These are phyloP conservation scores for Serilophus lunatus DNA, from an alignment of 2,113 vertebrate genomes.

Conservation along the genomic window DNA sequence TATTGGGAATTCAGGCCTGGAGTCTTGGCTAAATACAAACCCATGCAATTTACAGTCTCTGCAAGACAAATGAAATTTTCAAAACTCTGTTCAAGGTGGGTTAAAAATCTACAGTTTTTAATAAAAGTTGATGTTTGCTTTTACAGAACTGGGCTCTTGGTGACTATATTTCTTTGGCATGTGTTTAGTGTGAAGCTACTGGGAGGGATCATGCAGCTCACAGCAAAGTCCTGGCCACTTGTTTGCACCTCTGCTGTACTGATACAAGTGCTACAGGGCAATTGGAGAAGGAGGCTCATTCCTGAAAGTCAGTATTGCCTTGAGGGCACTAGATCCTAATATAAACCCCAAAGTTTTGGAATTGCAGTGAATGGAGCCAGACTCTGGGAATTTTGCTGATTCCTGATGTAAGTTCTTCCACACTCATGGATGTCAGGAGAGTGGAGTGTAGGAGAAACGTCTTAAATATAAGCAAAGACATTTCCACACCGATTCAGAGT, in stretches of 20 bases:
- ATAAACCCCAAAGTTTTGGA: background rate
- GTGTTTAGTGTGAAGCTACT: background rate
- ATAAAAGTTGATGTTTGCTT: background rate
- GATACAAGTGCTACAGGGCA: too few species aligned
- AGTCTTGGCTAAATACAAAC: background rate
- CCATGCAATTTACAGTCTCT: background rate
- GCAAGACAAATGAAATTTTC: background rate
- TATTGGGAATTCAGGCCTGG: background rate
- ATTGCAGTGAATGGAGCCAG: background rate
- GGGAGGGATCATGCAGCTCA: background rate
- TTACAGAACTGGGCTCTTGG: background rate
- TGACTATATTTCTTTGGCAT: background rate
- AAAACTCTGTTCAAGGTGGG: background rate
- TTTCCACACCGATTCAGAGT: background rate
- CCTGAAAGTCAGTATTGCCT: background rate
- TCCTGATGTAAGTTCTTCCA: background rate
- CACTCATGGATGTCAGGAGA: background rate
- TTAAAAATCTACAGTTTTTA: background rate
- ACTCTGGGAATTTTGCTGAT: background rate
- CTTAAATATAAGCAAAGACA: background rate
- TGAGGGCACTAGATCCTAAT: rapidly evolving
- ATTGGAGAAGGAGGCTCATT: background rate
- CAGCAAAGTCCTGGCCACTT: background rate
- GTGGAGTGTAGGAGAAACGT: background rate
- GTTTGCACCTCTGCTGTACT: background rate